Conservation (phyloP, 2,113 vertebrate genomes). For the Gila orcuttii region DNA sequence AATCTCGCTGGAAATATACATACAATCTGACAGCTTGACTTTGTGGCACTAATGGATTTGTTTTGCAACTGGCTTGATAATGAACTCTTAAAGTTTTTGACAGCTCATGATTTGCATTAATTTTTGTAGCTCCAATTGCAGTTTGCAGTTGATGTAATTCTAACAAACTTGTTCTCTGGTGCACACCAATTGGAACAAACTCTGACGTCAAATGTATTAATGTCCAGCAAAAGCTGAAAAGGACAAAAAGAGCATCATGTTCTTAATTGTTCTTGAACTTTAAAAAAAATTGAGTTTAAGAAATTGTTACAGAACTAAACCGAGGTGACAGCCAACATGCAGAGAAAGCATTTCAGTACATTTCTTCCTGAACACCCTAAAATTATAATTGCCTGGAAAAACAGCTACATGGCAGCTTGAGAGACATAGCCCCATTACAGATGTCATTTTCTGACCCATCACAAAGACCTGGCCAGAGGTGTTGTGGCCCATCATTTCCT, state of each 20-base stretch:
- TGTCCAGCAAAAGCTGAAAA: not conserved
- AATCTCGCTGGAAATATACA: slow-evolving; percentile 13
- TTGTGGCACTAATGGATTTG: slow-evolving; percentile 21
- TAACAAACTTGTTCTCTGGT: not conserved
- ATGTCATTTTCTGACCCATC: slow-evolving; percentile 39
- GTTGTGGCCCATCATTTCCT: slow-evolving; percentile 35
- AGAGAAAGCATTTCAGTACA: not conserved
- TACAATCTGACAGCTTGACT: slow-evolving; percentile 27
- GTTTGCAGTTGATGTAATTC: too few species aligned
- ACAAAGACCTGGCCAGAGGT: slow-evolving; percentile 34
- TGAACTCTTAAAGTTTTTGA: slow-evolving; percentile 14
- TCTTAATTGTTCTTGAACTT: not conserved
- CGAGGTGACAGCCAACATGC: not conserved
- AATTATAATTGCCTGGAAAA: slow-evolving; percentile 24
- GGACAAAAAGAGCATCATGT: not conserved
- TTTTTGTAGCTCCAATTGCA: not conserved
- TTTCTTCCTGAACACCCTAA: slow-evolving; percentile 12
- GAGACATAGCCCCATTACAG: slow-evolving; percentile 23
- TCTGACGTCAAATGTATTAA: not conserved
- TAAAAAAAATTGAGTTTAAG: not conserved
- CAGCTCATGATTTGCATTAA: not conserved
- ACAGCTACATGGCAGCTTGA: slow-evolving; percentile 7
- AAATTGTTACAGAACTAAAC: not conserved
- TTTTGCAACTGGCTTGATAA: slow-evolving; percentile 11
- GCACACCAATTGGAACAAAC: not conserved